Evolutionary conservation across 2,888 invertebrate species (phyloP), one percentile per base, ranked within the genome.

Genomic region (Leistus spinibarbis): DNA sequence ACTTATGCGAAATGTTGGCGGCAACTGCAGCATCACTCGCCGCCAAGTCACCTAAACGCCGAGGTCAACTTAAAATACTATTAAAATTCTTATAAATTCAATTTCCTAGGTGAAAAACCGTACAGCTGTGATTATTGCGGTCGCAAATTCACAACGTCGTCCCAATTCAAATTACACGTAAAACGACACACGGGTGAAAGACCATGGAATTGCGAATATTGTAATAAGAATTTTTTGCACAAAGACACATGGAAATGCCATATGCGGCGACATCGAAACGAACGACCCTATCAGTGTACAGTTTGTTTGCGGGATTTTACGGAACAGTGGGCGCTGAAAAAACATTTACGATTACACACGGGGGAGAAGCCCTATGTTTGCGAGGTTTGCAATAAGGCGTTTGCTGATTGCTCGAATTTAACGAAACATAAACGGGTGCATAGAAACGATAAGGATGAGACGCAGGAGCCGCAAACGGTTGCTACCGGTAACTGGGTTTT

Each of bases 371-470:
- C 94, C 0, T 93, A 91, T 81, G 86, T 88, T 0, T 94, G 95
- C 81, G 88, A 91, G 57, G 86, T 91, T 78, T 94, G 94, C 81
- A 89, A 89, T 24, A 90, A 92, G 79, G 89, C 90, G 56, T 94
- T 95, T 85, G 91, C 93, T 0, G 93, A 94, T 85, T 89, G 90
- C 79, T 93, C 93, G 40, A 94, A 94, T 86, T 88, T 93, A 75
- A 89, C 89, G 16, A 92, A 91, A 81, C 92, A 93, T 80, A 89
- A 88, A 81, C 90, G 81, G 67, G 82, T 80, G 0, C 85, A 86
- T 76, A 69, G 76, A 5, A 79, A 77, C 62, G 54, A 67, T 40
- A 74, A 66, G 17, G 67, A 74, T 9, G 67, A n/a, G n/a, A n/a
- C n/a, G n/a, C n/a, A n/a, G n/a, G n/a, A n/a, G n/a, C n/a, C n/a